Evolutionary conservation across 2,888 invertebrate genomes (phyloP).

Genomic region (Venustoraphidia nigricollis): DNA sequence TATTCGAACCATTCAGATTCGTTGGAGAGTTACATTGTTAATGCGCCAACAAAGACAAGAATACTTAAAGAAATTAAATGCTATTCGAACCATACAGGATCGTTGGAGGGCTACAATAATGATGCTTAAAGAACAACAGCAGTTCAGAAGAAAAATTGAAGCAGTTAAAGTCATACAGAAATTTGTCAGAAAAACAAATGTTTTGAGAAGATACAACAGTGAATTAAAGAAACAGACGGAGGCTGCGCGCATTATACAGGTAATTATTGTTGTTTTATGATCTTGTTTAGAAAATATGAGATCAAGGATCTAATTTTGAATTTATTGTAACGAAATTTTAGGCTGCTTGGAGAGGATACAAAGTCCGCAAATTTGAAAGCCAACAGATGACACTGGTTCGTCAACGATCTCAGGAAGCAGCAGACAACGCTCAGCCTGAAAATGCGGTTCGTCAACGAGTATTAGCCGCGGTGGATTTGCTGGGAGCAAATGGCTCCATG

Average conservation of each 20-base stretch:
- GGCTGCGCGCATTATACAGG: slow-evolving; percentile 51
- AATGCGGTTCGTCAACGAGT: background rate
- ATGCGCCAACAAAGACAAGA: slow-evolving; percentile 12
- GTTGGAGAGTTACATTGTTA: slow-evolving; percentile 7
- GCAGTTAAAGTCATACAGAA: slow-evolving; percentile 7
- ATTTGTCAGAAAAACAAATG: slow-evolving; percentile 7
- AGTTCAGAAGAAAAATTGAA: slow-evolving; percentile 2
- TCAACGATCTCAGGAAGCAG: slow-evolving; percentile 19
- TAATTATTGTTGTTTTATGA: slow-evolving; percentile 15
- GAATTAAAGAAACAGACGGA: slow-evolving; percentile 22
- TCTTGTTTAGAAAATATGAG: background rate
- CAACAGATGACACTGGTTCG: slow-evolving; percentile 18
- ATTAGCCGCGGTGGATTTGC: background rate
- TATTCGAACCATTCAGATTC: no score
- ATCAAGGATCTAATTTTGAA: no score
- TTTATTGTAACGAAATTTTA: slow-evolving; percentile 1
- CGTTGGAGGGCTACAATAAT: no score
- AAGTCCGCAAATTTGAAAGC: slow-evolving; percentile 17
- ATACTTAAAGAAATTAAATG: no score
- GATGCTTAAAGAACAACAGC: slow-evolving; percentile 12
- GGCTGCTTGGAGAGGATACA: slow-evolving; percentile 29
- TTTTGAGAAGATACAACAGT: slow-evolving; percentile 25
- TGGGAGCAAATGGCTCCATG: no score
- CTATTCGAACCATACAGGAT: no score
- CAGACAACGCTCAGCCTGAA: background rate